A percentile compares a stretch with the other conserved stretches of the same genome.
Conservation (phyloP, 2,888 invertebrate genomes). For the Aproaerema taeniolella region DNA sequence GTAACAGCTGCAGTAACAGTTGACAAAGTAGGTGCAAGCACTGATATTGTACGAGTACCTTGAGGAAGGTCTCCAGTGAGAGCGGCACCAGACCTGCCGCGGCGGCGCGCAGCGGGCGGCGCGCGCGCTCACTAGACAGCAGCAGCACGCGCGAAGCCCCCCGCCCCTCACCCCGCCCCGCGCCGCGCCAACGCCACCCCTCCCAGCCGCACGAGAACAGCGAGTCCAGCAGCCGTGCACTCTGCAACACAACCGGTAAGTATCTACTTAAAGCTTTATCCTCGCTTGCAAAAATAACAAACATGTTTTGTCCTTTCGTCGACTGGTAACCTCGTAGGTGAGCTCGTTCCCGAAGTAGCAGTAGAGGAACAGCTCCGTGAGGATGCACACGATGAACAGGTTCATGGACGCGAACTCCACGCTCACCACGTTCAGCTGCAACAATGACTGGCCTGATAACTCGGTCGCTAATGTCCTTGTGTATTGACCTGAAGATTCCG, state of each 20-base stretch:
- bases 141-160: slow-evolving; percentile 46
- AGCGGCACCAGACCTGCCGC: slow-evolving; percentile 68
- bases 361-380: slow-evolving; percentile 73
- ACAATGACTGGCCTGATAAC: background rate
- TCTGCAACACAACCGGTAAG: slow-evolving; percentile 42
- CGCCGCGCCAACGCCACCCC: slow-evolving; percentile 39
- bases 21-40: too few relatives aligned
- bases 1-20: too few relatives aligned
- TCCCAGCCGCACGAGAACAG: slow-evolving; percentile 56
- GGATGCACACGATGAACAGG: slow-evolving; percentile 71
- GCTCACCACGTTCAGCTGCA: slow-evolving; percentile 26
- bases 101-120: slow-evolving; percentile 61
- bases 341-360: slow-evolving; percentile 79
- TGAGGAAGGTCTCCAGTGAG: slow-evolving; percentile 68
- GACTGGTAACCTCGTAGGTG: slow-evolving; percentile 58
- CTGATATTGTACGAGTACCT: slow-evolving; percentile 35
- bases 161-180: slow-evolving; percentile 16
- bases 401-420: slow-evolving; percentile 71
- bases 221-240: slow-evolving; percentile 50
- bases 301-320: too few relatives aligned
- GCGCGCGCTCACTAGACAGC: slow-evolving; percentile 61
- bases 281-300: too few relatives aligned
- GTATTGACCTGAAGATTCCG: too few relatives aligned
- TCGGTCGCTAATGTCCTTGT: background rate
- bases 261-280: background rate